Percentiles rank a stretch among this genome's conserved stretches.
These are phyloP conservation scores for Amblyopsis hoosieri DNA, from an alignment of 2,797 vertebrate species.

Conservation along the genomic window DNA sequence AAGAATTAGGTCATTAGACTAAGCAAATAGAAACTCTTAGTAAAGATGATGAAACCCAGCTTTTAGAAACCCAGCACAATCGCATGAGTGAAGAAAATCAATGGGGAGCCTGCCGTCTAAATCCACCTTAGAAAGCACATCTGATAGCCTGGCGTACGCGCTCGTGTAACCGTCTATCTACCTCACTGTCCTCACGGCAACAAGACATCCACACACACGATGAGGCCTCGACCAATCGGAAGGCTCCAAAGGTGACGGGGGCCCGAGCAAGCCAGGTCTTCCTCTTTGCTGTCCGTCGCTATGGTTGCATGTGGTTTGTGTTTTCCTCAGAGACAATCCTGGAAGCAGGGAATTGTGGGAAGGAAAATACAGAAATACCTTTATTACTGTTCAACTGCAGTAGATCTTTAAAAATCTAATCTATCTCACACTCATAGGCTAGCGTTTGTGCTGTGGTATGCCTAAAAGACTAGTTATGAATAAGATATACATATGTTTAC, in stretches of 20 bases:
- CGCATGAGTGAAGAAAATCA: too few relatives aligned
- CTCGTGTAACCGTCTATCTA: slow-evolving; percentile 64
- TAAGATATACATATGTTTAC: slow-evolving; percentile 2
- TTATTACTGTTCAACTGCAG: slow-evolving; percentile 15
- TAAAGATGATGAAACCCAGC: too few relatives aligned
- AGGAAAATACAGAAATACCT: slow-evolving; percentile 11
- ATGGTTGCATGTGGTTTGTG: slow-evolving; percentile 68
- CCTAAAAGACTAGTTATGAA: background rate
- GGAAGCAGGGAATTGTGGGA: slow-evolving; percentile 29
- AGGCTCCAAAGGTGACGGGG: slow-evolving; percentile 67
- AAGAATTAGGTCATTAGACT: background rate
- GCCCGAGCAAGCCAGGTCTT: slow-evolving; percentile 72
- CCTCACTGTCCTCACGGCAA: slow-evolving; percentile 73
- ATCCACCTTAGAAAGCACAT: too few relatives aligned
- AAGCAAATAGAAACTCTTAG: background rate
- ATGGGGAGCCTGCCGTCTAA: too few relatives aligned
- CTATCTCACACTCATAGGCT: background rate
- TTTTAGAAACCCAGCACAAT: too few relatives aligned
- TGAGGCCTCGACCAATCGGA: slow-evolving; percentile 69
- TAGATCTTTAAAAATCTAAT: background rate
- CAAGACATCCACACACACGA: slow-evolving; percentile 64
- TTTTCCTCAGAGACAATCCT: slow-evolving; percentile 54
- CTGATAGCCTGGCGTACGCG: slow-evolving; percentile 69
- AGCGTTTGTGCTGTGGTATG: background rate
- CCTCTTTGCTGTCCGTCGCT: slow-evolving; percentile 74